Evolutionary conservation across 2,797 vertebrate genomes (phyloP), one percentile per base, ranked within the genome.

Genomic region (Perodicticus potto): DNA sequence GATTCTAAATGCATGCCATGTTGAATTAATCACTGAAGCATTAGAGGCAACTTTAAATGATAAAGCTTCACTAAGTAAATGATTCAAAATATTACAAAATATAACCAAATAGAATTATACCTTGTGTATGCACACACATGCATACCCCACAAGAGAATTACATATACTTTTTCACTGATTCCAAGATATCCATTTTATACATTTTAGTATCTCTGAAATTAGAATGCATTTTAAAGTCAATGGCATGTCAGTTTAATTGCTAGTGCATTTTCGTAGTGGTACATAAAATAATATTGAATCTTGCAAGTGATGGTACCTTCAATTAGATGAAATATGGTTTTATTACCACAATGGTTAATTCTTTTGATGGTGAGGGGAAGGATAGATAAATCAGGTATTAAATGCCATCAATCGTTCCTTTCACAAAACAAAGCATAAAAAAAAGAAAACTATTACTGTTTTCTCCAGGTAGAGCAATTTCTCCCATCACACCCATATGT

Each of bases 201-300:
- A 92, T 86, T 89, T 88, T 72, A 95, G 83, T 57, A 83, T 90
- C 65, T 93, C 34, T 77, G 78, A 91, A 83, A 57, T 13, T 63
- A 70, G 29, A 95, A 87, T 34, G 29, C 13, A 84, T 74, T 25
- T 93, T 89, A 81, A 95, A 87, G 83, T 40, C 69, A 55, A 67
- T 67, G 27, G 40, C 27, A 74, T 69, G 27, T 76, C 69, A 65
- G 6, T 76, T 96, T 74, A 93, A 94, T 57, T 96, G 76, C 80
- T 91, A 87, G 43, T 82, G 73, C 27, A n/a, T 72, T 91, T 96
- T 91, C 80, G 80, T 94, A 67, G 85, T 32, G 63, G 82, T 86
- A 80, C 81, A 89, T 77, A 92, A 96, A 96, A 96, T 70, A 86
- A 87, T 89, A 53, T n/a, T 92, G 45, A 29, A 86, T 86, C 78